A percentile compares a stretch with the other conserved stretches of the same genome.
These are phyloP conservation scores for Okapia johnstoni DNA, from an alignment of 2,113 vertebrate genomes.

Conservation along the genomic window DNA sequence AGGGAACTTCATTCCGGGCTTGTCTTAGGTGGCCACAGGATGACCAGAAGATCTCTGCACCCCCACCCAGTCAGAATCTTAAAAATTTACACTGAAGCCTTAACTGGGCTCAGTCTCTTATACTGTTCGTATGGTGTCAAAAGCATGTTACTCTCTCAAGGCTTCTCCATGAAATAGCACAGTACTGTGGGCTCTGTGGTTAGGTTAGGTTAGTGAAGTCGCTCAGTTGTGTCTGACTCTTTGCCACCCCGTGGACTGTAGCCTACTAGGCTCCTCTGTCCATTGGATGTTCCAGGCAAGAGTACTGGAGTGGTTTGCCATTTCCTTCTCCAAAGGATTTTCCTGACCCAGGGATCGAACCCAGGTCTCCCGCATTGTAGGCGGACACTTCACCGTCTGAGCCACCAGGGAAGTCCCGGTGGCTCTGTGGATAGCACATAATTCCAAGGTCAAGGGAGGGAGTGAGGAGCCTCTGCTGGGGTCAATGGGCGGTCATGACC, in stretches of 20 bases:
- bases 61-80: not conserved
- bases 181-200: not conserved
- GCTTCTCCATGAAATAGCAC: not conserved
- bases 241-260: not conserved
- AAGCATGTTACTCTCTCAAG: not conserved
- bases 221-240: rapidly evolving
- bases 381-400: not conserved
- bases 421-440: not conserved
- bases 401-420: not conserved
- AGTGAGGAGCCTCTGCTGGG: not conserved
- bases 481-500: not conserved
- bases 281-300: not conserved
- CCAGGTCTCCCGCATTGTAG: not conserved
- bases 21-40: not conserved
- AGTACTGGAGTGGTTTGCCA: not conserved
- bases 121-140: too few species aligned
- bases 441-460: not conserved
- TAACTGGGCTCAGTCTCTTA: not conserved
- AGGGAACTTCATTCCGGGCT: not conserved
- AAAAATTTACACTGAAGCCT: not conserved
- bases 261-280: not conserved
- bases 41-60: rapidly evolving
- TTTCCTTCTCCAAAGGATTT: not conserved
- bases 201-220: not conserved
- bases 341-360: not conserved